Percentiles rank a stretch among this genome's conserved stretches.
Conservation (phyloP, 2,797 vertebrate species). For the Sebastes trivittatus region DNA sequence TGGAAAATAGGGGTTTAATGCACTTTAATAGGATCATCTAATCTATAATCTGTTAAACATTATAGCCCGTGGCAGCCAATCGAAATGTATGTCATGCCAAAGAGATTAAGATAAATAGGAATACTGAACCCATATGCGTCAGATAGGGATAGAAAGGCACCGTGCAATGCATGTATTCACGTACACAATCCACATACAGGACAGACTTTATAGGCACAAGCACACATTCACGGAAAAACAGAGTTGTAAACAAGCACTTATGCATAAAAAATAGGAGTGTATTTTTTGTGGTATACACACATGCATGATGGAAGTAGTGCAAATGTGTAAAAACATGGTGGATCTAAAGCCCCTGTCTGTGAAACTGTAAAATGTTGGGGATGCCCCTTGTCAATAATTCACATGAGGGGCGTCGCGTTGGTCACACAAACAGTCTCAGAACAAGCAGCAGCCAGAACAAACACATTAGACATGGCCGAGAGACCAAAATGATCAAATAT, state of each 20-base stretch:
- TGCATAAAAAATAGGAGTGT: too few relatives aligned
- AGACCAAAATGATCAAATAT: not conserved
- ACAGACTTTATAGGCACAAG: not conserved
- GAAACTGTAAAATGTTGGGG: not conserved
- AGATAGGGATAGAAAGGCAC: not conserved
- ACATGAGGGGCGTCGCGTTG: not conserved
- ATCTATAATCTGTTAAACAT: constrained; percentile 67
- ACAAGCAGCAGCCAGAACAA: not conserved
- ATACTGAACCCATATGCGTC: constrained; percentile 33
- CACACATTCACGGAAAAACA: not conserved
- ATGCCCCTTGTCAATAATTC: not conserved
- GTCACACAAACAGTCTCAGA: not conserved
- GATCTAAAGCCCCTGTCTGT: not conserved
- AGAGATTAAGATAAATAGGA: constrained; percentile 64
- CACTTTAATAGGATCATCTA: constrained; percentile 69
- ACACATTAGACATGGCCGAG: not conserved
- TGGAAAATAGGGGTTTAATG: constrained; percentile 51
- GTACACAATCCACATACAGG: not conserved
- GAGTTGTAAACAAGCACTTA: not conserved
- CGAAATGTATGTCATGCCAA: constrained; percentile 48
- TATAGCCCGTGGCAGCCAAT: constrained; percentile 60
- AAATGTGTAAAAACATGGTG: not conserved
- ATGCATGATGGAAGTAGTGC: not conserved
- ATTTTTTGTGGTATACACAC: not conserved
- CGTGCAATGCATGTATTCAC: not conserved